phyloP scores from a whole-genome alignment of 2,888 invertebrate species.

The Drosophila kambysellisi region DNA sequence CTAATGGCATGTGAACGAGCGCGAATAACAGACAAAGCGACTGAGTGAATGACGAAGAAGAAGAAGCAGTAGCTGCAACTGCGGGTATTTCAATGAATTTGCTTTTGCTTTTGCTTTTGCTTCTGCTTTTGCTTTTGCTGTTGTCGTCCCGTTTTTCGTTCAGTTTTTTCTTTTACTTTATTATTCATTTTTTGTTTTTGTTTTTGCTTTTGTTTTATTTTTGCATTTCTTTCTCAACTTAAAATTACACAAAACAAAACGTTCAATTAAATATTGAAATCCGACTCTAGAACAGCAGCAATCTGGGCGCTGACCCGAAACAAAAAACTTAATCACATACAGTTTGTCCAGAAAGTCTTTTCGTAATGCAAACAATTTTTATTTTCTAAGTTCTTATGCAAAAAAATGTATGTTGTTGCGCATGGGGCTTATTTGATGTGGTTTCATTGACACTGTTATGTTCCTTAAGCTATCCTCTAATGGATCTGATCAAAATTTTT shows the following conservation, averaged over 20 bases:
- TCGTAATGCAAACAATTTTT: too few species aligned
- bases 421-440: too few species aligned
- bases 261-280: slow-evolving; percentile 18
- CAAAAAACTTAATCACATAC: neutral
- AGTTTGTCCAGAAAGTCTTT: too few species aligned
- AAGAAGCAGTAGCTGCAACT: slow-evolving; percentile 14
- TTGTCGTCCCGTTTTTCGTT: neutral
- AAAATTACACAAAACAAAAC: slow-evolving; percentile 24
- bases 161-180: slow-evolving; percentile 1
- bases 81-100: slow-evolving; percentile 28
- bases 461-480: too few species aligned
- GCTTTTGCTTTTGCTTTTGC: slow-evolving; percentile 1
- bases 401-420: too few species aligned
- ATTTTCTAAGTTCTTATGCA: too few species aligned
- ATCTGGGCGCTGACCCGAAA: slow-evolving; percentile 4
- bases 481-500: too few species aligned
- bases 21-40: slow-evolving; percentile 17
- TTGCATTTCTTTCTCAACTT: slow-evolving; percentile 23
- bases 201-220: neutral
- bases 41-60: slow-evolving; percentile 15
- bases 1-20: slow-evolving; percentile 59
- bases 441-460: too few species aligned
- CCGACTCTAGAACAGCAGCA: slow-evolving; percentile 11
- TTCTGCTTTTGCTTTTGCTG: neutral
- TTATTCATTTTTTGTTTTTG: neutral